Evolutionary conservation across 2,113 vertebrate genomes (phyloP).

Genomic region (Oenanthe melanoleuca): DNA sequence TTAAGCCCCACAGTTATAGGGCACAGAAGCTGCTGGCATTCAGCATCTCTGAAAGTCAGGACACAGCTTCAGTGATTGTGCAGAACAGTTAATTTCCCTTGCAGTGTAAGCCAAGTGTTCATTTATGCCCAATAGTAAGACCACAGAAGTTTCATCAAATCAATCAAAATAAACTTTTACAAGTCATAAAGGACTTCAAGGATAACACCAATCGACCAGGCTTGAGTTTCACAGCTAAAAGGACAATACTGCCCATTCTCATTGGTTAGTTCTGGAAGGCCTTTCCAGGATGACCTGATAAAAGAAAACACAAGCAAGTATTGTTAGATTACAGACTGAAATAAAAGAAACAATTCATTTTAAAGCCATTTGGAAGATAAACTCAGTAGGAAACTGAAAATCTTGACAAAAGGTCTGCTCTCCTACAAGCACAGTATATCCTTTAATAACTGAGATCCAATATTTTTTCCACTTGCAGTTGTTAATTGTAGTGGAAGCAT

Average conservation of each 20-base stretch:
- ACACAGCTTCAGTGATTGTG: not conserved
- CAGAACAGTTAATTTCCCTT: slow-evolving; percentile 19
- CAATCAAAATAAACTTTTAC: slow-evolving; percentile 50
- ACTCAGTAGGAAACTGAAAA: not conserved
- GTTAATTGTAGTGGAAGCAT: not conserved
- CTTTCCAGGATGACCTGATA: slow-evolving; percentile 93
- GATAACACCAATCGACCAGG: slow-evolving; percentile 89
- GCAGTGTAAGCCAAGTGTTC: slow-evolving; percentile 1
- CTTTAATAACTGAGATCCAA: not conserved
- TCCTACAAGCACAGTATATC: not conserved
- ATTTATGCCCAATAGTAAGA: slow-evolving; percentile 41
- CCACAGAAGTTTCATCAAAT: slow-evolving; percentile 10
- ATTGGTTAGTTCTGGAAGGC: slow-evolving; percentile 96
- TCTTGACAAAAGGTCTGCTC: not conserved
- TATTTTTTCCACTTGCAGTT: not conserved
- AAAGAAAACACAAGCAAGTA: not conserved
- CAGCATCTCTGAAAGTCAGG: slow-evolving; percentile 2
- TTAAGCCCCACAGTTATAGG: not conserved
- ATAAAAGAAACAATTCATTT: not conserved
- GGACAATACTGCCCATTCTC: slow-evolving; percentile 91
- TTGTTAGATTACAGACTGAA: not conserved
- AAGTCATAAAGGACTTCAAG: slow-evolving; percentile 90
- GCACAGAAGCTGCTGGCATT: not conserved
- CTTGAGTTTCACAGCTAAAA: slow-evolving; percentile 97
- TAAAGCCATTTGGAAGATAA: not conserved